Base-by-base conservation (phyloP, 2,797 vertebrate genomes). In the Macrochelys suwanniensis region DNA sequence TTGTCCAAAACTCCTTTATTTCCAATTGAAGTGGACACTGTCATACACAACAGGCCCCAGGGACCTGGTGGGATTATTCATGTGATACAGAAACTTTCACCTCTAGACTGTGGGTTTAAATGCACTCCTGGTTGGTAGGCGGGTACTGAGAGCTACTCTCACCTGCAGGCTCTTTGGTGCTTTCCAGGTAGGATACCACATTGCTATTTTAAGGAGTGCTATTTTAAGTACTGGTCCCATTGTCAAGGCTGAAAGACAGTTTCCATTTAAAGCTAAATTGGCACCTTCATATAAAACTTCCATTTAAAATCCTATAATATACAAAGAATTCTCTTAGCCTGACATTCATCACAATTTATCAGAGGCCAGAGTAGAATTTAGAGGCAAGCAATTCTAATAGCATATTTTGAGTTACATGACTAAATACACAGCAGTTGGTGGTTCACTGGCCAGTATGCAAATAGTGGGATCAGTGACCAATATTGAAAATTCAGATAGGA, bases 271-370 rank as follows among this genome's bases (percentile, higher is more conserved):
- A 96, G 11, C 5, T 80, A 45, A 12, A 33, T 92, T 92, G 33
- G 12, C 82, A 45, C 51, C 65, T 74, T 68, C 54, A 47, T 74
- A 88, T 25, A 2, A 89, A 51, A 82, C 91, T 84, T 92, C 65
- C 59, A n/a, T 85, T 95, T 87, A 65, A 95, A 76, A 94, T 21
- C 47, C 92, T 82, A 28, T 6, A 56, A 82, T 89, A 88, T 54
- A 42, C 53, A 92, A 95, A 77, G 7, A 26, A 59, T 86, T 57
- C 17, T 89, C 71, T 89, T 80, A 53, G 88, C 91, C 45, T 61
- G 33, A 77, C 88, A 83, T 49, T n/a, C 31, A 2, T 11, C 89
- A 77, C 26, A 49, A 49, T 77, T 77, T 77, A 49, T 16, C 74
- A 26, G 85, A 77, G 89, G 47, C 16, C 88, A 91, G 83, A 9